A percentile compares a stretch with the other conserved stretches of the same genome.
Conservation (phyloP, 1,140 invertebrate species). For the Ylistrum balloti region DNA sequence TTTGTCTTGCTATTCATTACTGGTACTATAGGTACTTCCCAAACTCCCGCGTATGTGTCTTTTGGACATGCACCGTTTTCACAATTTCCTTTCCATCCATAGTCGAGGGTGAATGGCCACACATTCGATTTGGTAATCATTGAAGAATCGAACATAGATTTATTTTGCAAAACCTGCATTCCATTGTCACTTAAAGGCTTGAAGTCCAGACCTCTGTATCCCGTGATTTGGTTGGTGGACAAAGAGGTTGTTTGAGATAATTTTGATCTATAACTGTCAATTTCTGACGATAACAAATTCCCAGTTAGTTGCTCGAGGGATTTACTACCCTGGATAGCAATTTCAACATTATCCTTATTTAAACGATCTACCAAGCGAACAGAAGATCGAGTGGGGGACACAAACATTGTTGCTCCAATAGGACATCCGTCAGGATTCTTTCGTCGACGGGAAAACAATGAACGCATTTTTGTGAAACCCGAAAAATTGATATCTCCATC, state of each 20-base stretch:
- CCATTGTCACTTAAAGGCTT: slow-evolving; percentile 58
- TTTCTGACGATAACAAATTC: slow-evolving; percentile 47
- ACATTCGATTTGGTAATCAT: slow-evolving; percentile 57
- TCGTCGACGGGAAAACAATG: slow-evolving; percentile 60
- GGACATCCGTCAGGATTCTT: slow-evolving; percentile 70
- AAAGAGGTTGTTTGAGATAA: slow-evolving; percentile 50
- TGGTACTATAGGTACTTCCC: slow-evolving; percentile 72
- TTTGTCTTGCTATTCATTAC: slow-evolving; percentile 50
- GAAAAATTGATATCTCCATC: slow-evolving; percentile 69
- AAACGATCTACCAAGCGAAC: slow-evolving; percentile 65
- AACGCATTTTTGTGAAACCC: slow-evolving; percentile 64
- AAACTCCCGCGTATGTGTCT: slow-evolving; percentile 61
- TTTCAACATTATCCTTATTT: slow-evolving; percentile 61
- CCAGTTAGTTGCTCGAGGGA: slow-evolving; percentile 45
- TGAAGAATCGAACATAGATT: slow-evolving; percentile 69
- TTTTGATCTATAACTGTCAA: slow-evolving; percentile 56
- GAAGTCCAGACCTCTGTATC: slow-evolving; percentile 66
- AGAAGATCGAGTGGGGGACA: slow-evolving; percentile 62
- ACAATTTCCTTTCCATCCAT: slow-evolving; percentile 62
- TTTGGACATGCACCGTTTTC: slow-evolving; percentile 59
- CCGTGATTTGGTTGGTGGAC: slow-evolving; percentile 51
- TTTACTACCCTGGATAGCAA: slow-evolving; percentile 60
- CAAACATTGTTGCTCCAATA: slow-evolving; percentile 68
- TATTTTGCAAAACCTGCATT: slow-evolving; percentile 61
- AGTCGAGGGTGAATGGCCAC: slow-evolving; percentile 73